Base-by-base conservation (phyloP, 2,113 vertebrate species). In the Actenoides hombroni region DNA sequence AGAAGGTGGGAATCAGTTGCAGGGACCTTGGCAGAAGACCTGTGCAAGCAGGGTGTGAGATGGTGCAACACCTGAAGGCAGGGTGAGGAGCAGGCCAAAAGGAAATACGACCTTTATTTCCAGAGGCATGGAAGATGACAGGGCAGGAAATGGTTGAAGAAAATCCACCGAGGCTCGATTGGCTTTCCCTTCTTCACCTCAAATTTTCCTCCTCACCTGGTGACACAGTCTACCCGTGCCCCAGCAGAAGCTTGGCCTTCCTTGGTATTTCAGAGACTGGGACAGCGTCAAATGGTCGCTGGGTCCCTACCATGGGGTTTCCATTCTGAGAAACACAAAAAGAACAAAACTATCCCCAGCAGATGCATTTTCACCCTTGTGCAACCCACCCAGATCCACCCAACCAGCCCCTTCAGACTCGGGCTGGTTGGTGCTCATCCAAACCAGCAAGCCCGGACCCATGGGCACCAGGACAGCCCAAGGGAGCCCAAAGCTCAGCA, bases 401-500 rank as follows among this genome's bases (percentile, higher is more conserved):
- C 15, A 16, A 9, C 23, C n/a, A 33, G 28, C 10, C 21, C 69
- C 31, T 59, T 42, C 64, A 59, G n/a, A 12, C 24, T 23, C 16
- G 53, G 40, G 14, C 40, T 28, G 21, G 23, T 0, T 0, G 19
- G 23, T 11, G 4, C 15, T 8, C 44, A 31, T 16, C 35, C 56
- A 20, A 37, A 16, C 2, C 0, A 1, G 6, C 11, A 6, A 37
- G 12, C 40, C 17, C 2, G 81, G n/a, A 84, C 16, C 19, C 1
- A 0, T 1, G 2, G 6, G 19, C 31, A 26, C 19, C 0, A 0
- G 21, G 21, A 9, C 17, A 73, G 5, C 24, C 33, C 63, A 48
- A 0, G 0, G 0, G 37, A 92, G 9, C 29, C 39, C 63, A 54
- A 0, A 51, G 35, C 35, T 74, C 0, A 0, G 40, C 37, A 87